Evolutionary conservation across 1,140 invertebrate genomes (phyloP).

Genomic region (Musca domestica): DNA sequence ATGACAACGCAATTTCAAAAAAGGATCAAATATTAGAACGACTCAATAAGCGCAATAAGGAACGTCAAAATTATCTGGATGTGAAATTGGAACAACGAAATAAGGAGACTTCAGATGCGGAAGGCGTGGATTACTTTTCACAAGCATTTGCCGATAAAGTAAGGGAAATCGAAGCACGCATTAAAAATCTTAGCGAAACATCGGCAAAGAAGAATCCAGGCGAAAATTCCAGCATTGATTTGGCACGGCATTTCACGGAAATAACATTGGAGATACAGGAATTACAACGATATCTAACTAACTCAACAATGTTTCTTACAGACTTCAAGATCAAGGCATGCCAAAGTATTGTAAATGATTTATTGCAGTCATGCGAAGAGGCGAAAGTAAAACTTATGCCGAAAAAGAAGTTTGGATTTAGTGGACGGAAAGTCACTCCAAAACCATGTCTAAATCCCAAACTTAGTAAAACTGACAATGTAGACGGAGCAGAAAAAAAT

Average conservation of each 20-base stretch:
- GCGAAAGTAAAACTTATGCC: constrained; percentile 75
- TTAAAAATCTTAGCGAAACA: constrained; percentile 47
- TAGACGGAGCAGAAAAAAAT: constrained; percentile 26
- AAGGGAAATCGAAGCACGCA: constrained; percentile 56
- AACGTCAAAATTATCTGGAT: constrained; percentile 48
- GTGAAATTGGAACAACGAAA: constrained; percentile 42
- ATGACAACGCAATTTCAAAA: background rate
- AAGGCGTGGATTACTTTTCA: constrained; percentile 63
- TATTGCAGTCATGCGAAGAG: constrained; percentile 70
- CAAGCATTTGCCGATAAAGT: constrained; percentile 59
- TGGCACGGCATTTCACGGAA: constrained; percentile 69
- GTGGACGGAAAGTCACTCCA: constrained; percentile 64
- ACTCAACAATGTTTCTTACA: constrained; percentile 79
- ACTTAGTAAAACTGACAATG: background rate
- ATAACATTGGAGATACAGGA: constrained; percentile 69
- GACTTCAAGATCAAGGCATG: constrained; percentile 77
- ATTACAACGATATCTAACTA: constrained; percentile 78
- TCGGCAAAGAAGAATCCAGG: constrained; percentile 45
- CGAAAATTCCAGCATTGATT: constrained; percentile 55
- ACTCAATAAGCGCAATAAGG: constrained; percentile 49
- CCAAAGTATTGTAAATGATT: constrained; percentile 72
- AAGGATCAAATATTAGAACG: constrained; percentile 45
- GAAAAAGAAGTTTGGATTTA: constrained; percentile 92
- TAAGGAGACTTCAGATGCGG: constrained; percentile 56
- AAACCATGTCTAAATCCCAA: constrained; percentile 49